Percentiles rank a stretch among this genome's conserved stretches.
phyloP scores from a whole-genome alignment of 2,888 invertebrate genomes.

The Hermaeophaga mercurialis region DNA sequence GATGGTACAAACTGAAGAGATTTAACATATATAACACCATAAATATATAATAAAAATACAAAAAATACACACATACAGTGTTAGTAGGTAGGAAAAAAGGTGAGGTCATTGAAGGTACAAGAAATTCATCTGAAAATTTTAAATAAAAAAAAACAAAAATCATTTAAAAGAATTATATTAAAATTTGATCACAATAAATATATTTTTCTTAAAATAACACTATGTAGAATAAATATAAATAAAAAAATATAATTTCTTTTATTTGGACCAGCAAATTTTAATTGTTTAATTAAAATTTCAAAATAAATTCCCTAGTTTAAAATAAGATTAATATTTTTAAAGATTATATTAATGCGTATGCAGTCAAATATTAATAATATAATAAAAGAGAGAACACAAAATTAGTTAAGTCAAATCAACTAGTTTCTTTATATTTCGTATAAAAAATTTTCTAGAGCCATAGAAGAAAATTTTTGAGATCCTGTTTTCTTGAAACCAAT shows the following conservation, averaged over 20 bases:
- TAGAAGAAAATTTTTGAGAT: too few relatives aligned
- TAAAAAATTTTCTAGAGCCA: too few relatives aligned
- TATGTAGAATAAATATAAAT: background rate
- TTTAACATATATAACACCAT: constrained; percentile 13
- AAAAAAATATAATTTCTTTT: constrained; percentile 6
- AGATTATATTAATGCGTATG: too few relatives aligned
- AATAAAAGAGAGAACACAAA: too few relatives aligned
- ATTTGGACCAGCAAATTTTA: background rate
- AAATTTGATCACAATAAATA: constrained; percentile 24
- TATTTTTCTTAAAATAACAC: constrained; percentile 12
- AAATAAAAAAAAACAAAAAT: constrained; percentile 19
- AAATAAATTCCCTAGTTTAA: background rate
- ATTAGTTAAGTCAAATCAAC: too few relatives aligned
- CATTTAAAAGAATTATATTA: constrained; percentile 24
- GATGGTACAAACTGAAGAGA: too few relatives aligned
- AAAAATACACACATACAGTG: constrained; percentile 39
- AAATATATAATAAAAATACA: constrained; percentile 18
- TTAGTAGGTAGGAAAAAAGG: constrained; percentile 39
- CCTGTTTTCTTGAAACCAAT: too few relatives aligned
- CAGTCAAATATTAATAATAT: too few relatives aligned
- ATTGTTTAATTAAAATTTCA: background rate
- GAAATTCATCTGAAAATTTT: constrained; percentile 13
- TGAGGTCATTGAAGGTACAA: constrained; percentile 8
- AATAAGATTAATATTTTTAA: background rate
- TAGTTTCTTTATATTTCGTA: too few relatives aligned